Evolutionary conservation across 2,113 vertebrate genomes (phyloP), one percentile per base, ranked within the genome.

Genomic region (Takifugu bimaculatus): DNA sequence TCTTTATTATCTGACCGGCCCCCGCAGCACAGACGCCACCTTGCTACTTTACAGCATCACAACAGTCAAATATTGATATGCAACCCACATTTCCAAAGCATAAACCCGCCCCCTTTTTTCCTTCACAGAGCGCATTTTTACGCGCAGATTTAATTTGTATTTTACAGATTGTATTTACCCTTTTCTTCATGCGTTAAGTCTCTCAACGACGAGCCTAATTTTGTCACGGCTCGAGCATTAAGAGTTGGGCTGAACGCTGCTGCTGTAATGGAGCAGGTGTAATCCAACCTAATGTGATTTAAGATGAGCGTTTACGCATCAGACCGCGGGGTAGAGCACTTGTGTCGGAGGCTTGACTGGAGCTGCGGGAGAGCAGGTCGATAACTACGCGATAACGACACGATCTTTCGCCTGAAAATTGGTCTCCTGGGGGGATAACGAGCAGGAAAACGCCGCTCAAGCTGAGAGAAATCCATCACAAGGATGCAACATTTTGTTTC

Each of bases 231-330:
- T 69, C 75, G n/a, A 56, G 65, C 72, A 83, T 85, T 81, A 79
- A 80, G 79, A 72, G 26, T 13, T 35, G 61, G 57, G 68, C 68
- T 85, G 78, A 86, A 75, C 71, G 77, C 51, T 28, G 75, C 74
- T 52, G 83, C 80, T 72, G 79, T 87, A 80, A 84, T 74, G 68
- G 74, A 86, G 74, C 86, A 89, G 85, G 78, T 91, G 90, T 91
- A 91, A 91, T 91, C 90, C 90, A 88, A 90, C 88, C 87, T 90
- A 89, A 89, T 86, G 84, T 81, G 86, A 83, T 82, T 84, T 44
- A 69, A 73, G 70, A 82, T 53, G 81, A 72, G 85, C 86, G 79
- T 88, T 89, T 87, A 84, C 79, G 84, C 84, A 78, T 67, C 76
- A 70, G 88, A 80, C 88, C 88, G 89, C 84, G 90, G 88, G 88